These are phyloP conservation scores for Ascaphus truei DNA, from an alignment of 2,113 vertebrate species.

Conservation along the genomic window DNA sequence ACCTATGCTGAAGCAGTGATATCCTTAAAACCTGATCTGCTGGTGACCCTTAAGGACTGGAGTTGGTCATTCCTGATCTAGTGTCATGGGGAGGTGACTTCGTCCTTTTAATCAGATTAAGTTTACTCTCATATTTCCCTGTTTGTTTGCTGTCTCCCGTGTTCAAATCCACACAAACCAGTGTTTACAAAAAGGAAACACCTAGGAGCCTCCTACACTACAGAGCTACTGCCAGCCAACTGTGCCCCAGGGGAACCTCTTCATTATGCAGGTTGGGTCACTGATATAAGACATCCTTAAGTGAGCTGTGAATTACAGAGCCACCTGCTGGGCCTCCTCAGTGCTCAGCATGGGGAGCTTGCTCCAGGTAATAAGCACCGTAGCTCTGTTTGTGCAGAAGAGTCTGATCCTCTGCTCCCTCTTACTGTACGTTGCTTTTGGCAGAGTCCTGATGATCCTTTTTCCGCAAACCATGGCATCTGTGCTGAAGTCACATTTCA, in stretches of 20 bases:
- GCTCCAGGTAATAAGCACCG: neutral
- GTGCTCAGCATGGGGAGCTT: constrained; percentile 24
- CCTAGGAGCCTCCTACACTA: no score
- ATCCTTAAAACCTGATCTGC: no score
- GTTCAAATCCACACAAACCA: neutral
- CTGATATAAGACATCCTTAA: constrained; percentile 6
- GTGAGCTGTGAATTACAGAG: neutral
- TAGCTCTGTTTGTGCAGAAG: neutral
- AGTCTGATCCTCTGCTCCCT: constrained; percentile 3
- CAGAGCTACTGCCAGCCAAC: constrained; percentile 13
- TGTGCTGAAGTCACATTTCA: constrained; percentile 61
- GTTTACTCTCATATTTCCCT: neutral
- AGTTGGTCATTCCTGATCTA: no score
- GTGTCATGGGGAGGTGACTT: neutral
- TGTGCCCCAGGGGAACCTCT: constrained; percentile 4
- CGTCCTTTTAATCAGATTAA: neutral
- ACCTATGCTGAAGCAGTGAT: no score
- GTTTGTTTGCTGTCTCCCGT: neutral
- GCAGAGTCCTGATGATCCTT: constrained; percentile 57
- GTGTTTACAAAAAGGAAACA: neutral
- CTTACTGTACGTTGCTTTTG: neutral
- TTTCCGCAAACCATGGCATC: constrained; percentile 63
- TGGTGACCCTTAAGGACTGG: no score
- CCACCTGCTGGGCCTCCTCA: constrained; percentile 17
- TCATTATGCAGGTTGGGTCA: constrained; percentile 16